Base-by-base conservation (phyloP, 2,888 invertebrate species). In the Synanthedon formicaeformis region DNA sequence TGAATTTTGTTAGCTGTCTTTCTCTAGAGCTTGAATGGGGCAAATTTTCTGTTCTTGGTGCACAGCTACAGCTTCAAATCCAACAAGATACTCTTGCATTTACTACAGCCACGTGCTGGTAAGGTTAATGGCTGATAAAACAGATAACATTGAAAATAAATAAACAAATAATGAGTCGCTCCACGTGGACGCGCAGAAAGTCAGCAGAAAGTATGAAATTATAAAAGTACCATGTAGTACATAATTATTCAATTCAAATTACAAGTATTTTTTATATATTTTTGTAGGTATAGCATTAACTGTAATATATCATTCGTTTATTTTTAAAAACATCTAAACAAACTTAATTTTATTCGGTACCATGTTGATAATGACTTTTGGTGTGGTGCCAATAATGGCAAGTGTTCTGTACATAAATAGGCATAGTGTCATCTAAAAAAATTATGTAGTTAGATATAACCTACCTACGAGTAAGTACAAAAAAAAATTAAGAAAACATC, bases 61-160 rank as follows among this genome's bases (percentile, higher is more conserved):
- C 81, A 81, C 81, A 86, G 85, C 87, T 87, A 85, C 86, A 85
- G 83, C 87, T 83, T 85, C 83, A 86, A 87, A 86, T 75, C 78
- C 73, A 79, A 83, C 79, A 79, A 80, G 81, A 83, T 83, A 84
- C 81, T 76, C 78, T 77, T 23, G 48, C 14, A 71, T 71, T 73
- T 69, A 79, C 78, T 78, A 84, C 78, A 66, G 63, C 73, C 86
- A 87, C 87, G 87, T 87, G 86, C 78, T 78, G 63, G 59, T 54
- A 66, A 77, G 86, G 85, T 85, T 78, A 83, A 82, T 73, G 85
- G 73, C 87, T 83, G 85, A 86, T 86, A 85, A 68, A 62, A 69
- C 68, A 75, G 81, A 83, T 81, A 82, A 74, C 75, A 75, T 71
- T 74, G 74, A 71, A 78, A 76, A 82, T 82, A 83, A 83, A 84